Base-by-base conservation (phyloP, 2,113 vertebrate genomes). In the Oxygymnocypris stewartii region DNA sequence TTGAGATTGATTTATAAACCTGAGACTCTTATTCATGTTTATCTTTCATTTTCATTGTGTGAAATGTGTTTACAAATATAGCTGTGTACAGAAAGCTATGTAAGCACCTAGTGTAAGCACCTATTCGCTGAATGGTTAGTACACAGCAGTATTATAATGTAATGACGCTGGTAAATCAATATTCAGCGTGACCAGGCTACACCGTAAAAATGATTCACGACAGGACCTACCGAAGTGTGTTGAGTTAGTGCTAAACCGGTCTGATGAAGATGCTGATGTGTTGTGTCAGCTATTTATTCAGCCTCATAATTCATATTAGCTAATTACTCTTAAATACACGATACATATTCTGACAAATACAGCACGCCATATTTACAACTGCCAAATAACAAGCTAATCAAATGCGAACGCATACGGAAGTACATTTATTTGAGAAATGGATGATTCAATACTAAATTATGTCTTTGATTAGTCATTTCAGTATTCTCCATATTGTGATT, bases 151-250 rank as follows among this genome's bases (percentile, higher is more conserved):
- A 51, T 67, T 67, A 71, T 71, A 82, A 82, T 71, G 28, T 82
- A 71, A 82, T 82, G 63, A 82, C 1, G 40, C n/a, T 65, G 79
- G n/a, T 65, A 47, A 82, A 82, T 82, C 81, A 82, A 71, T 71
- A 71, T 82, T 28, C 37, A 82, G 79, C 8, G 79, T 82, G 40
- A 82, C 63, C 63, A 82, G 18, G 63, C 63, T 51, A 71, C 28
- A 71, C 44, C 63, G 18, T 82, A 54, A 82, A 82, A 71, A 35
- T 82, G 81, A 82, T 82, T 82, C 65, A 82, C 1, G 47, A 51
- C 12, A 49, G 63, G 63, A 51, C 18, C 49, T 69, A 18, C 8
- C 3, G 44, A 47, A 31, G 44, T 69, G 28, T 69, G 28, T 51
- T 69, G 44, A 49, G 65, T 69, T 71, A 37, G 20, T 54, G 44